These are phyloP conservation scores for Porites australiensis DNA, from an alignment of 64 coral and sea anemone species.

Conservation along the genomic window DNA sequence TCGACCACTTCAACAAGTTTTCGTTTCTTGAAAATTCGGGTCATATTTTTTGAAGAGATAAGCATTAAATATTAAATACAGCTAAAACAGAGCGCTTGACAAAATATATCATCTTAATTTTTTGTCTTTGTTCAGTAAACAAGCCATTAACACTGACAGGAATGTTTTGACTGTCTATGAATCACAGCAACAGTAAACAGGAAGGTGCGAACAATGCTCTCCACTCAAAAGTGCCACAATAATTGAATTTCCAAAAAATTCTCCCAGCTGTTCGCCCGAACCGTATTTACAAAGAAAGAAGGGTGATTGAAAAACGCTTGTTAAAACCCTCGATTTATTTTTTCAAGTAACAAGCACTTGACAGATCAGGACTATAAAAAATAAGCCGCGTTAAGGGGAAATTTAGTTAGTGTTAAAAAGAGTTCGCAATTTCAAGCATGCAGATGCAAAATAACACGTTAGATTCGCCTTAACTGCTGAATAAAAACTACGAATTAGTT, in stretches of 20 bases:
- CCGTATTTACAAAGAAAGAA: neutral
- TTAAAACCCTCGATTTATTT: neutral
- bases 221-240: constrained; percentile 7
- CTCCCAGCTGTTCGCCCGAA: constrained; percentile 16
- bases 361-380: neutral
- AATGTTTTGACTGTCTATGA: constrained; percentile 44
- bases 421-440: neutral
- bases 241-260: neutral
- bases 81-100: neutral
- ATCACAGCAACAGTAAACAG: neutral
- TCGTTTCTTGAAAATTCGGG: neutral
- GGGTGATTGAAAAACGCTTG: neutral
- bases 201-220: constrained; percentile 6
- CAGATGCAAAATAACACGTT: neutral
- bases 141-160: constrained; percentile 10
- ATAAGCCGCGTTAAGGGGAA: neutral
- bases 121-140: constrained; percentile 24
- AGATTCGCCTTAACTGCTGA: neutral
- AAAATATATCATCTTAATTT: neutral
- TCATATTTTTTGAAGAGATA: neutral
- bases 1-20: neutral
- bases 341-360: neutral
- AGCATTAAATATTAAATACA: neutral
- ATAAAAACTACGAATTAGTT: neutral
- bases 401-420: neutral